Percentiles rank a stretch among this genome's conserved stretches.
phyloP scores from a whole-genome alignment of 2,888 invertebrate species.

The Aphrophora alni region DNA sequence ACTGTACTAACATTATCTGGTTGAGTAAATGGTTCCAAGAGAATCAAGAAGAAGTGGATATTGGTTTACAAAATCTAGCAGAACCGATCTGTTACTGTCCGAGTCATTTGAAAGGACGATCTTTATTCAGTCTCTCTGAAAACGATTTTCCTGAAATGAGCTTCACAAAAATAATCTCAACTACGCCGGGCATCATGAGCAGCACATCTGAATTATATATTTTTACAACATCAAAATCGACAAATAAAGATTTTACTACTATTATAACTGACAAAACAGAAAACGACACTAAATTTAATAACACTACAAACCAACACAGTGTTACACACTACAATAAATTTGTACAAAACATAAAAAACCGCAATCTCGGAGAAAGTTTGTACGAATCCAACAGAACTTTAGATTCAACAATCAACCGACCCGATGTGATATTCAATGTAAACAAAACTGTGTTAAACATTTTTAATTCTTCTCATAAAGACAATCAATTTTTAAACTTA shows the following conservation, averaged over 20 bases:
- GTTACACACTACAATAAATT: neutral
- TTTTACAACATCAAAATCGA: neutral
- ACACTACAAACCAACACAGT: neutral
- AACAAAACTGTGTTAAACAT: neutral
- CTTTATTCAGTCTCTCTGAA: neutral
- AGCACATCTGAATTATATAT: neutral
- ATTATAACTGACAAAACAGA: neutral
- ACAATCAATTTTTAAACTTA: neutral
- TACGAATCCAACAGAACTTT: neutral
- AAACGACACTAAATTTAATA: neutral
- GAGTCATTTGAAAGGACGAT: neutral
- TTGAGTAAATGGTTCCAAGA: slow-evolving; percentile 24
- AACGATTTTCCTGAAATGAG: neutral
- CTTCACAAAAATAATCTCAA: neutral
- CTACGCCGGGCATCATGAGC: neutral
- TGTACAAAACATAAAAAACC: neutral
- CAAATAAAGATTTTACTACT: neutral
- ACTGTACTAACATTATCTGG: slow-evolving; percentile 59
- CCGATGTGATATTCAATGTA: neutral
- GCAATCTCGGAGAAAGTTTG: neutral
- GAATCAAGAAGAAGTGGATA: neutral
- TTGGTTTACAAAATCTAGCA: neutral
- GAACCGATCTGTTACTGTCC: neutral
- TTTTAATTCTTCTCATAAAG: neutral
- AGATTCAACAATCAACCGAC: neutral